These are phyloP conservation scores for Lonchura striata DNA, from an alignment of 2,113 vertebrate species.

Conservation along the genomic window DNA sequence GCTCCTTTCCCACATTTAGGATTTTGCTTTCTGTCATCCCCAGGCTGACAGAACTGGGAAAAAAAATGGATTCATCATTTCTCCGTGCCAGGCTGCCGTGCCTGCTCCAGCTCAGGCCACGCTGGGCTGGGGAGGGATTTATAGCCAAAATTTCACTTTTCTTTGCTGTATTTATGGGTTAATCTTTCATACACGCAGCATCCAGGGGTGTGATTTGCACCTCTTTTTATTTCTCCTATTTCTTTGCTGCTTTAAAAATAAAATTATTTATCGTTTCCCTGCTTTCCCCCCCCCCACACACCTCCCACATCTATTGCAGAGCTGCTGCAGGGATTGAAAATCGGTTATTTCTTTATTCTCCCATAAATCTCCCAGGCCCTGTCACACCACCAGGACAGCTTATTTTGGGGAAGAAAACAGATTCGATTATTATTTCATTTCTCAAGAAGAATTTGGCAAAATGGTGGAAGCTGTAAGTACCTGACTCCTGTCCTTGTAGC, in stretches of 20 bases:
- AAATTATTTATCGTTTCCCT: not conserved
- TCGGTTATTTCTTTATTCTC: not conserved
- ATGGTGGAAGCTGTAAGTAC: conserved; percentile 79
- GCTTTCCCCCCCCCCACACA: too few species aligned
- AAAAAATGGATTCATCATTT: not conserved
- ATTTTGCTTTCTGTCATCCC: not conserved
- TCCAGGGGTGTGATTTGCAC: conserved; percentile 12
- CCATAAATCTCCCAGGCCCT: conserved; percentile 74
- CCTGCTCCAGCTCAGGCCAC: not conserved
- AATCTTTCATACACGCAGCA: not conserved
- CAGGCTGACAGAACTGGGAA: not conserved
- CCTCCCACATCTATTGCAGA: not conserved
- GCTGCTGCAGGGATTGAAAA: not conserved
- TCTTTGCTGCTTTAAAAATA: conserved; percentile 9
- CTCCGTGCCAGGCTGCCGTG: not conserved
- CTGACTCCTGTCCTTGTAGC: not conserved
- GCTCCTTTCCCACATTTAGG: not conserved
- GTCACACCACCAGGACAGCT: conserved; percentile 87
- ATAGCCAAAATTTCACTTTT: not conserved
- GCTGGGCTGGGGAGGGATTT: not conserved
- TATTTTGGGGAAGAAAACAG: conserved; percentile 88
- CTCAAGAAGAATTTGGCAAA: conserved; percentile 81
- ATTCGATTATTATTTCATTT: conserved; percentile 88
- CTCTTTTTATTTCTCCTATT: not conserved
- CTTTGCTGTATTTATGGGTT: conserved; percentile 5